Conservation (phyloP, 2,797 vertebrate species). For the Pipistrellus pipistrellus region DNA sequence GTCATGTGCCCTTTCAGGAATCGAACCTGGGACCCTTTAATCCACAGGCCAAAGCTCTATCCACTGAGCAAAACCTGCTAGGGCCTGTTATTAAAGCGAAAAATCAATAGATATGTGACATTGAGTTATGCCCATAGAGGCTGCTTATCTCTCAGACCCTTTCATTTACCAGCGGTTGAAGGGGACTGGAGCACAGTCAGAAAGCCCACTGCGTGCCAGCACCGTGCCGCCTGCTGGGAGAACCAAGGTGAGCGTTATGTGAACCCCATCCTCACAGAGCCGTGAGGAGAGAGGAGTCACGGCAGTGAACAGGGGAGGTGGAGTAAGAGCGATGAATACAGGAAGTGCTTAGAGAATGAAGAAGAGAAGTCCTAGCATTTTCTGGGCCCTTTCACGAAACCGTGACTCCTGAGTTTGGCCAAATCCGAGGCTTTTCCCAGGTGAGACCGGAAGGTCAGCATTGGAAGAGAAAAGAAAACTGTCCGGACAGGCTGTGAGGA, state of each 20-base stretch:
- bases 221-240: background rate
- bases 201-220: fast-evolving
- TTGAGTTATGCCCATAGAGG: background rate
- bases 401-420: background rate
- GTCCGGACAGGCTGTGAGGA: fast-evolving
- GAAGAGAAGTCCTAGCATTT: background rate
- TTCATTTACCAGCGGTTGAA: background rate
- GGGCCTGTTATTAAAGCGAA: background rate
- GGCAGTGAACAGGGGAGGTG: fast-evolving
- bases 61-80: too few relatives aligned
- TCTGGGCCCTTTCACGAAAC: background rate
- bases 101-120: background rate
- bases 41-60: too few relatives aligned
- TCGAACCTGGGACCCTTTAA: too few relatives aligned
- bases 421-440: background rate
- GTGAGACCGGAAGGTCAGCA: background rate
- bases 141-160: background rate
- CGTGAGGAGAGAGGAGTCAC: background rate
- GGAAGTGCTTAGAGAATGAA: background rate
- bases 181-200: too few relatives aligned
- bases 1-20: too few relatives aligned
- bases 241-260: fast-evolving
- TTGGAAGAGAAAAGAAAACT: background rate
- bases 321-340: background rate
- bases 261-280: too few relatives aligned